Evolutionary conservation across 23 tunicate genomes (phyloP).

Genomic region (Styela clava): DNA sequence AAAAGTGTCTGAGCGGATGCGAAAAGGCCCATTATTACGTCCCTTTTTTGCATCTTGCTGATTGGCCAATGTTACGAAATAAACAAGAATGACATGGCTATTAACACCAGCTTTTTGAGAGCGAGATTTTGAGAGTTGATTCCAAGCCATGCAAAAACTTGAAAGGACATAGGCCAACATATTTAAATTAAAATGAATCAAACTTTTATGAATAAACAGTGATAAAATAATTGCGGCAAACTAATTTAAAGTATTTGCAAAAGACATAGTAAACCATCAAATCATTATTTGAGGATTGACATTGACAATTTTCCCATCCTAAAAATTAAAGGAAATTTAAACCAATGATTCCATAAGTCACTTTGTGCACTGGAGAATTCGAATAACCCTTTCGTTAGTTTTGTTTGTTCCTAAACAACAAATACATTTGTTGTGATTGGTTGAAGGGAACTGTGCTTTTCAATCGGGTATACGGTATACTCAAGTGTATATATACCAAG

Average conservation of each 20-base stretch:
- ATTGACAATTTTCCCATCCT: conserved; percentile 13
- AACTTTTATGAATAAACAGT: conserved; percentile 41
- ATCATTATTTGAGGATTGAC: conserved; percentile 17
- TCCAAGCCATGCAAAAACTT: conserved; percentile 57
- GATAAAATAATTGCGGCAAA: conserved; percentile 34
- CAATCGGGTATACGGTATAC: too few species aligned
- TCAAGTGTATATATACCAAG: too few species aligned
- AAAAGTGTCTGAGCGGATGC: too few species aligned
- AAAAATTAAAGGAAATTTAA: neutral
- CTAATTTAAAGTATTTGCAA: neutral
- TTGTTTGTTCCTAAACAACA: too few species aligned
- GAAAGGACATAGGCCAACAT: conserved; percentile 50
- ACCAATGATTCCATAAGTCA: conserved; percentile 17
- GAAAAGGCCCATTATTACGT: too few species aligned
- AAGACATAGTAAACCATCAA: conserved; percentile 11
- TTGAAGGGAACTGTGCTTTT: too few species aligned
- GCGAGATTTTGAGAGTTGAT: neutral
- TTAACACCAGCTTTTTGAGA: neutral
- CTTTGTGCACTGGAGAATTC: conserved; percentile 15
- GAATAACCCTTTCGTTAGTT: too few species aligned
- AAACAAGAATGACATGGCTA: too few species aligned
- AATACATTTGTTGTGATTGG: too few species aligned
- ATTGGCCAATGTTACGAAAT: too few species aligned
- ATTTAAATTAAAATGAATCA: conserved; percentile 47
- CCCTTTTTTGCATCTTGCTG: too few species aligned